Evolutionary conservation across 2,888 invertebrate genomes (phyloP).

Genomic region (Pegoplata infirma): DNA sequence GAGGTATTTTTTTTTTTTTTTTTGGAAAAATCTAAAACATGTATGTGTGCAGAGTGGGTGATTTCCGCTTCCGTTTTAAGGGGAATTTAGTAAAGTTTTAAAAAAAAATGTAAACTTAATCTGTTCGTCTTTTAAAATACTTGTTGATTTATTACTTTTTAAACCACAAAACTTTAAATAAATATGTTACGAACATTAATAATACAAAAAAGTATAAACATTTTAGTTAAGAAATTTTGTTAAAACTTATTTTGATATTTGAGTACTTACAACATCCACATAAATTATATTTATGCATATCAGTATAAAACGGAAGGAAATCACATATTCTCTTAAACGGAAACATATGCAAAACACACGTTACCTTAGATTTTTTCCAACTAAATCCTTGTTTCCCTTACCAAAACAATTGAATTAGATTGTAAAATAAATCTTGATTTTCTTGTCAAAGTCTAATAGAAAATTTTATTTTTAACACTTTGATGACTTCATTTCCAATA

Average conservation of each 20-base stretch:
- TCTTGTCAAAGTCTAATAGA: slow-evolving; percentile 7
- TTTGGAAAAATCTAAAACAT: neutral
- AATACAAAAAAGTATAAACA: slow-evolving; percentile 29
- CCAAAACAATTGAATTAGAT: neutral
- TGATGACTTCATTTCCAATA: slow-evolving; percentile 44
- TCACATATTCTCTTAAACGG: slow-evolving; percentile 64
- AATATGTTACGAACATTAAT: slow-evolving; percentile 29
- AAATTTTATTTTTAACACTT: slow-evolving; percentile 36
- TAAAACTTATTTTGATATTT: no score
- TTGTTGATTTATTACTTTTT: slow-evolving; percentile 54
- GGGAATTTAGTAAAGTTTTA: neutral
- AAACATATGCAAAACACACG: slow-evolving; percentile 73
- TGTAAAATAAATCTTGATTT: slow-evolving; percentile 10
- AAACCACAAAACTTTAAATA: slow-evolving; percentile 51
- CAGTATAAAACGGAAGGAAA: slow-evolving; percentile 70
- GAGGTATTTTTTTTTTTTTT: no score
- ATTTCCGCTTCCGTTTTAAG: slow-evolving; percentile 25
- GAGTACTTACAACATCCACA: no score
- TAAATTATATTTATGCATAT: no score
- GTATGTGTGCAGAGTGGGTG: neutral
- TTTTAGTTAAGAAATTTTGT: neutral
- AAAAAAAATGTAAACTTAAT: no score
- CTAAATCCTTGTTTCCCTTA: neutral
- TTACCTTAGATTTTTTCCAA: slow-evolving; percentile 55
- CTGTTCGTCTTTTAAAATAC: neutral